Conservation (phyloP, 2,797 vertebrate species). For the Podarcis lilfordi region DNA sequence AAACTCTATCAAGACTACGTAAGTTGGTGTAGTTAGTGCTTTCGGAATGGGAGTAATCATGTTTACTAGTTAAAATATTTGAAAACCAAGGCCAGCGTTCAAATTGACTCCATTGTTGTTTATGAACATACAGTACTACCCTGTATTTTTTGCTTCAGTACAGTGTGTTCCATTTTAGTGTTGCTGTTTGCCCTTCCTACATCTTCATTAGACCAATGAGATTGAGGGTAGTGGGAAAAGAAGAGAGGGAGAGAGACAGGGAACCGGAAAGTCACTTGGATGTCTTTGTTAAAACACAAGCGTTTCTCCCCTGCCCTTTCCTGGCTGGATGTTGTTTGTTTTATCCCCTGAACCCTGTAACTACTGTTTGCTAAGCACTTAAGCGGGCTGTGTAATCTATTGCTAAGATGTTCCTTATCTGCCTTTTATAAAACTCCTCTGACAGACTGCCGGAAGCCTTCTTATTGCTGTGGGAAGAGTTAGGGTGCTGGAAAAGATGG, state of each 20-base stretch:
- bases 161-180: slow-evolving; percentile 12
- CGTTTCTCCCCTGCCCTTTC: neutral
- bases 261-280: neutral
- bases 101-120: neutral
- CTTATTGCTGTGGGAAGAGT: neutral
- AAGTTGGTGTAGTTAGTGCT: neutral
- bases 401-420: slow-evolving; percentile 61
- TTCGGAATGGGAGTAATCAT: neutral
- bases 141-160: neutral
- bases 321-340: slow-evolving; percentile 29
- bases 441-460: neutral
- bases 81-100: neutral
- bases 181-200: slow-evolving; percentile 1
- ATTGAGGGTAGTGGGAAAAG: neutral
- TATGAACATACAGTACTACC: neutral
- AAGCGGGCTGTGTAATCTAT: slow-evolving; percentile 66
- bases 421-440: slow-evolving; percentile 31
- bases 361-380: slow-evolving; percentile 70
- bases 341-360: slow-evolving; percentile 56
- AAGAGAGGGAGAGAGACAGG: neutral
- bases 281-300: slow-evolving; percentile 24
- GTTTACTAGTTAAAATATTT: neutral
- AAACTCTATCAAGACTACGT: neutral
- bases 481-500: neutral
- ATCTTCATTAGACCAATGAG: slow-evolving; percentile 12